phyloP scores from a whole-genome alignment of 2,113 vertebrate genomes.

The Proteles cristata region DNA sequence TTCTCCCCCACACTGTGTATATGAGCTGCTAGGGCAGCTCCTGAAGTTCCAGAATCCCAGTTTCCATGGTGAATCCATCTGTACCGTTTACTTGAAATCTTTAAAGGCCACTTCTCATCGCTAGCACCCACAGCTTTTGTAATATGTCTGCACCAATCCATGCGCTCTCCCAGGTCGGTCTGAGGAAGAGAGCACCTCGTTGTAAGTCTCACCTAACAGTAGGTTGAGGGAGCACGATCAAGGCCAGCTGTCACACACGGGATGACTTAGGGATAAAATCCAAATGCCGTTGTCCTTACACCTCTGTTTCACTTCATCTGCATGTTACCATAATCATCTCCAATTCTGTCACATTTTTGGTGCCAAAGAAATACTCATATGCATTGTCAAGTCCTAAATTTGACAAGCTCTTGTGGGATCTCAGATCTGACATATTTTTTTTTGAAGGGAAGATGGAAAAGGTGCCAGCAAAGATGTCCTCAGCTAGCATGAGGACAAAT shows the following conservation, averaged over 20 bases:
- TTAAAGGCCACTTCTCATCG: background rate
- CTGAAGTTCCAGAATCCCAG: background rate
- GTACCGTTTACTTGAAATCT: background rate
- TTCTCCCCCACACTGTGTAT: background rate
- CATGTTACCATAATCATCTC: conserved; percentile 28
- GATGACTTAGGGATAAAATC: background rate
- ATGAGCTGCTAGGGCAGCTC: background rate
- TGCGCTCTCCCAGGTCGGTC: background rate
- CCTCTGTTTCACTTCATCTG: conserved; percentile 33
- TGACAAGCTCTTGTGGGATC: conserved; percentile 61
- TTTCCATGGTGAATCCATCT: background rate
- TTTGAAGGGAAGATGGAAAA: conserved; percentile 57
- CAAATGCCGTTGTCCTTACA: background rate
- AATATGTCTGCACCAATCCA: background rate
- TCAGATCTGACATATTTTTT: conserved; percentile 46
- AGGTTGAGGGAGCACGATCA: background rate
- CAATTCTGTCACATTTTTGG: conserved; percentile 58
- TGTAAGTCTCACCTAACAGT: background rate
- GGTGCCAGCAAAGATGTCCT: conserved; percentile 62
- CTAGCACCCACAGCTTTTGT: background rate
- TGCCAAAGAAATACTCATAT: conserved; percentile 71
- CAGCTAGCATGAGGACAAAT: background rate
- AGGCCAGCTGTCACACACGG: background rate
- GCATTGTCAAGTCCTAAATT: conserved; percentile 65
- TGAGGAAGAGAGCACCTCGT: background rate